phyloP scores from a whole-genome alignment of 2,797 vertebrate species.

The Pristis pectinata region DNA sequence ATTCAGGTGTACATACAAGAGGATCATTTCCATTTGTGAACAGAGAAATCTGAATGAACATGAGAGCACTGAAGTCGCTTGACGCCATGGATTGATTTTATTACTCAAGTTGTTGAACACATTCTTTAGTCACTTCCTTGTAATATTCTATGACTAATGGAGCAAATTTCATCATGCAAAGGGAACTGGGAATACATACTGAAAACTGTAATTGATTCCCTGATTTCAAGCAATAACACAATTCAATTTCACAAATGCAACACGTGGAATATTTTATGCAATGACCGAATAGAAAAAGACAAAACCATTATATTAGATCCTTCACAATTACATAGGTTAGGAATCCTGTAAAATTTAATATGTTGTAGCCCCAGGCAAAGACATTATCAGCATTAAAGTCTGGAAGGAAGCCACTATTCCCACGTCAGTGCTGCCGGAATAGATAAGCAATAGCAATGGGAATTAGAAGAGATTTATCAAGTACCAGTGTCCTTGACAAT shows the following conservation, averaged over 20 bases:
- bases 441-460: not conserved
- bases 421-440: not conserved
- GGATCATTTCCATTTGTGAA: not conserved
- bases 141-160: not conserved
- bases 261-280: not conserved
- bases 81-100: not conserved
- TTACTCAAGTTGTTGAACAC: not conserved
- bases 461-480: slow-evolving; percentile 2
- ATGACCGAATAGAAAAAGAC: not conserved
- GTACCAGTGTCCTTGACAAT: not conserved
- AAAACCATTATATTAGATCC: not conserved
- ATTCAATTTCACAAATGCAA: not conserved
- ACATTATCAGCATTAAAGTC: slow-evolving; percentile 38
- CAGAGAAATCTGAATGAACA: not conserved
- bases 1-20: not conserved
- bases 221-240: not conserved
- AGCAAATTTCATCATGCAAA: not conserved
- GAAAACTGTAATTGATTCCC: slow-evolving; percentile 19
- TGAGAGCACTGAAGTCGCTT: too few relatives aligned
- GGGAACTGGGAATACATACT: not conserved
- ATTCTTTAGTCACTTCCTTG: not conserved
- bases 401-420: slow-evolving; percentile 25
- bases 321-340: slow-evolving; percentile 43
- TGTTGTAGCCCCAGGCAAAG: slow-evolving; percentile 38
- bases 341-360: slow-evolving; percentile 50